Percentiles rank a stretch among this genome's conserved stretches.
Conservation (phyloP, 2,888 invertebrate species). For the Rhingia rostrata region DNA sequence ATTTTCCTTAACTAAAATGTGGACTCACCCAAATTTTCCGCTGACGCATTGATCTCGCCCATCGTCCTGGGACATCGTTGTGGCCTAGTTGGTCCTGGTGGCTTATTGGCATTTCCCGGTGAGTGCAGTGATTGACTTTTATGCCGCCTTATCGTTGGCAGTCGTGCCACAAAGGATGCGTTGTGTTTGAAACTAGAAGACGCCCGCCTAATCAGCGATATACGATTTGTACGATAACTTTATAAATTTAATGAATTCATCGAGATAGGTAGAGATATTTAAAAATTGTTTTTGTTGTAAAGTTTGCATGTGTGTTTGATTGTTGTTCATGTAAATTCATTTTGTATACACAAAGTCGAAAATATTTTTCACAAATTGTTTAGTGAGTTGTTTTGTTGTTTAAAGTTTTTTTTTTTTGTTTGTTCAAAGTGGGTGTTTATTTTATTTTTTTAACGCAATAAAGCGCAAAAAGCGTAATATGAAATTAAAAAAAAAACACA, state of each 20-base stretch:
- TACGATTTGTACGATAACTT: conserved; percentile 78
- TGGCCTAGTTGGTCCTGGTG: conserved; percentile 78
- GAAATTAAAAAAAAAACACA: conserved; percentile 18
- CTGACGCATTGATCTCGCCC: conserved; percentile 89
- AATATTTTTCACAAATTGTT: conserved; percentile 50
- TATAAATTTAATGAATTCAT: conserved; percentile 59
- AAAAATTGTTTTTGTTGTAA: conserved; percentile 67
- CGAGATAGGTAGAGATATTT: conserved; percentile 67
- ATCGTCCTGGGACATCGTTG: conserved; percentile 86
- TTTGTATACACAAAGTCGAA: conserved; percentile 25
- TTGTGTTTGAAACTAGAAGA: conserved; percentile 95
- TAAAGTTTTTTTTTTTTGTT: conserved; percentile 27
- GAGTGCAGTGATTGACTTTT: conserved; percentile 91
- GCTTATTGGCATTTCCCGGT: conserved; percentile 84
- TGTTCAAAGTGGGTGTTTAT: conserved; percentile 43
- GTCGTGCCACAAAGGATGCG: conserved; percentile 94
- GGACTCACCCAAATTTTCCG: conserved; percentile 88
- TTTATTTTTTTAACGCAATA: conserved; percentile 55
- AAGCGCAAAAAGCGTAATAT: conserved; percentile 47
- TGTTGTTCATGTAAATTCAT: conserved; percentile 42
- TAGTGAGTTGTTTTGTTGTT: conserved; percentile 18
- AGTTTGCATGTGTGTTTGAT: conserved; percentile 54
- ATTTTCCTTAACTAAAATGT: conserved; percentile 44
- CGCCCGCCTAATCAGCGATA: conserved; percentile 86
- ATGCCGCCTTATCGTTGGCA: conserved; percentile 93